phyloP scores from a whole-genome alignment of 2,113 vertebrate species.

The Neolamprologus sp. region DNA sequence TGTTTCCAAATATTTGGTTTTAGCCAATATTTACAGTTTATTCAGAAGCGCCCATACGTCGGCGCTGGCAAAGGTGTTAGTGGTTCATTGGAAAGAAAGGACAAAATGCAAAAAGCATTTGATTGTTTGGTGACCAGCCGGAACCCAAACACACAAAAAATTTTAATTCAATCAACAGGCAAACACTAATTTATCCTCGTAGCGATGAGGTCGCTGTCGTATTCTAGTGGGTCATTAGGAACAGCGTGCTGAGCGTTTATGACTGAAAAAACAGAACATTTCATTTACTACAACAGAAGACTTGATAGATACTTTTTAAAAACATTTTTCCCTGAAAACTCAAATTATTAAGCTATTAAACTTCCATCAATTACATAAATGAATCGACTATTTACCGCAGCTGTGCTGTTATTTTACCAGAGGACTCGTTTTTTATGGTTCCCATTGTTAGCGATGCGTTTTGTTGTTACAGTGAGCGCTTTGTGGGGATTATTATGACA shows the following conservation, averaged over 20 bases:
- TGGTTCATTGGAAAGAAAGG: neutral
- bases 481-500: neutral
- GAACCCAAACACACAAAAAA: neutral
- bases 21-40: neutral
- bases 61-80: neutral
- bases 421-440: neutral
- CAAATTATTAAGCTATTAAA: neutral
- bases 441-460: neutral
- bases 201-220: rapidly evolving
- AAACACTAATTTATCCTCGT: rapidly evolving
- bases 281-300: neutral
- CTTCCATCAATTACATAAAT: neutral
- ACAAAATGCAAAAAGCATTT: neutral
- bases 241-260: neutral
- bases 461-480: rapidly evolving
- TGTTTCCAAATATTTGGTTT: neutral
- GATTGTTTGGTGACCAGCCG: neutral
- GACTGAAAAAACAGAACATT: neutral
- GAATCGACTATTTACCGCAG: neutral
- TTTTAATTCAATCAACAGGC: neutral
- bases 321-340: neutral
- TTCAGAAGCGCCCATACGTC: neutral
- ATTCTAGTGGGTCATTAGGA: neutral
- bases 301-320: neutral
- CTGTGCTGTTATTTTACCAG: neutral